Conservation (phyloP, 2,113 vertebrate genomes). For the Gymnarchus niloticus region DNA sequence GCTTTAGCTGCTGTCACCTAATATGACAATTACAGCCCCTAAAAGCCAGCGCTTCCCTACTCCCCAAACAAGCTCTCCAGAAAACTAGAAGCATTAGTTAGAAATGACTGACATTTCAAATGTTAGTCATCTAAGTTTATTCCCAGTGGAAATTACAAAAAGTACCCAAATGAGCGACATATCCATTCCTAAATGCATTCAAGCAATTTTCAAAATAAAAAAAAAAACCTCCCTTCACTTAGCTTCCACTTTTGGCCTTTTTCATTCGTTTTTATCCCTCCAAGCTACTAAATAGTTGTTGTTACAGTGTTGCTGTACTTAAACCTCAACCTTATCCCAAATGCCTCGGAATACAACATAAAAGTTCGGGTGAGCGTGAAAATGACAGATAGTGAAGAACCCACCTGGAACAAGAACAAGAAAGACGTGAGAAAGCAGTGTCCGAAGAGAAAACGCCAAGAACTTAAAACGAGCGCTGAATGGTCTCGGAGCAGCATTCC, state of each 20-base stretch:
- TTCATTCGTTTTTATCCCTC: background rate
- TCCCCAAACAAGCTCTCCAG: background rate
- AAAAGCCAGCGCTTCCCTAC: background rate
- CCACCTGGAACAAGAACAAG: slow-evolving; percentile 41
- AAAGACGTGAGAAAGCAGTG: slow-evolving; percentile 37
- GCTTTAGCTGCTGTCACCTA: background rate
- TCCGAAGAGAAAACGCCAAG: slow-evolving; percentile 32
- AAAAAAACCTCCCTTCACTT: background rate
- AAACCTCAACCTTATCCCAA: background rate
- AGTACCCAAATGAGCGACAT: background rate
- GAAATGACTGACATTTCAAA: background rate
- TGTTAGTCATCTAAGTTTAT: background rate
- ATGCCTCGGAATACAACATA: background rate
- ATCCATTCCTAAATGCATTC: background rate
- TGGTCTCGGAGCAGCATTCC: slow-evolving; percentile 42
- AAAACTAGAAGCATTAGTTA: background rate
- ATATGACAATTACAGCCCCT: background rate
- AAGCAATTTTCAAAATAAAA: background rate
- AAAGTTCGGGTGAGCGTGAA: background rate
- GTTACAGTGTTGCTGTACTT: background rate
- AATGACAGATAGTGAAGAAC: background rate
- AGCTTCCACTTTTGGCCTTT: background rate
- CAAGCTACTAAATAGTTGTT: background rate
- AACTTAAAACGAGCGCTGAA: slow-evolving; percentile 32
- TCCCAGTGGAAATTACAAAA: background rate